Evolutionary conservation across 2,797 vertebrate species (phyloP).

Genomic region (Microcaecilia unicolor): DNA sequence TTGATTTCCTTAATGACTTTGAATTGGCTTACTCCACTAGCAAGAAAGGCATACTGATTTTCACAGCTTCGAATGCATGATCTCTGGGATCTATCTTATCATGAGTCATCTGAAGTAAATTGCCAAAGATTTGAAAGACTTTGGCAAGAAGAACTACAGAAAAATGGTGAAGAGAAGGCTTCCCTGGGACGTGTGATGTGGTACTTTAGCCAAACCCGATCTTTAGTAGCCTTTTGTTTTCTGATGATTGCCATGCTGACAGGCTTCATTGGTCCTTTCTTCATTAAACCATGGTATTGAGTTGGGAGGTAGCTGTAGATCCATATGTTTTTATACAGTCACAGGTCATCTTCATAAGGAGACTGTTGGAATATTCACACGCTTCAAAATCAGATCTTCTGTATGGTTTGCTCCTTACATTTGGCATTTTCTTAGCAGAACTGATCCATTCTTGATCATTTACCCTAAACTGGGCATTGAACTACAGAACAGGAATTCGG

Average conservation of each 20-base stretch:
- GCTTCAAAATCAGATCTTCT: conserved; percentile 30
- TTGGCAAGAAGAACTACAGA: conserved; percentile 65
- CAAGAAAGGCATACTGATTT: conserved; percentile 51
- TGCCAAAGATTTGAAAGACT: conserved; percentile 64
- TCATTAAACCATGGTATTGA: no score
- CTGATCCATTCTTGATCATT: conserved; percentile 67
- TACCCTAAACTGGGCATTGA: conserved; percentile 67
- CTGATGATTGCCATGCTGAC: conserved; percentile 64
- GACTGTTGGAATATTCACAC: conserved; percentile 67
- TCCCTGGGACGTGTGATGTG: conserved; percentile 63
- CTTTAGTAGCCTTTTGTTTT: conserved; percentile 57
- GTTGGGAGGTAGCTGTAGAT: no score
- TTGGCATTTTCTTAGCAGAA: conserved; percentile 60
- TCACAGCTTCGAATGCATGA: conserved; percentile 56
- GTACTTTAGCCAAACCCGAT: conserved; percentile 69
- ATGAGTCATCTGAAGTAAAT: conserved; percentile 64
- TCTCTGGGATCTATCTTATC: conserved; percentile 67
- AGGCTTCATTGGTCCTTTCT: conserved; percentile 60
- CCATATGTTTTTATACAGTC: no score
- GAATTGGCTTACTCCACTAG: conserved; percentile 69
- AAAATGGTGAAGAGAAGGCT: conserved; percentile 45
- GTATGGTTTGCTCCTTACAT: conserved; percentile 58
- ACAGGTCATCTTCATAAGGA: conserved; percentile 63
- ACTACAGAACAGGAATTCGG: conserved; percentile 69
- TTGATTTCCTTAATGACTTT: conserved; percentile 75